These are phyloP conservation scores for Geopemphigus sp. DNA, from an alignment of 1,140 invertebrate species.

Conservation along the genomic window DNA sequence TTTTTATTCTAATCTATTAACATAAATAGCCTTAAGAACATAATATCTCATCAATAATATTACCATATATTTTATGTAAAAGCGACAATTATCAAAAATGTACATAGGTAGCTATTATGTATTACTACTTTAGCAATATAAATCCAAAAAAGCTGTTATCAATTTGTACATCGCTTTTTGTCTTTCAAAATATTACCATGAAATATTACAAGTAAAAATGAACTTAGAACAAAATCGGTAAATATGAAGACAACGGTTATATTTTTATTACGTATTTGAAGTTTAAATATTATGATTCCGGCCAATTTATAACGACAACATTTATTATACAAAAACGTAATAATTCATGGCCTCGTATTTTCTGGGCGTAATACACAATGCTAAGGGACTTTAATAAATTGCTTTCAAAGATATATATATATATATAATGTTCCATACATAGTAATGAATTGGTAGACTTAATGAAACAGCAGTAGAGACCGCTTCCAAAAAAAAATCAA, in stretches of 20 bases:
- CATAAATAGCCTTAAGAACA: background rate
- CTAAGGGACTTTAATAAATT: slow-evolving; percentile 38
- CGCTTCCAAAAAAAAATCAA: slow-evolving; percentile 9
- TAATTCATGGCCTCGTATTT: slow-evolving; percentile 29
- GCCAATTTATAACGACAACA: slow-evolving; percentile 32
- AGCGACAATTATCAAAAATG: background rate
- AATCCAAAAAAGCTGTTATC: background rate
- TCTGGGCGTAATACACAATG: slow-evolving; percentile 30
- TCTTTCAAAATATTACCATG: background rate
- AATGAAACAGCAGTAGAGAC: slow-evolving; percentile 21
- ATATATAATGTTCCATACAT: background rate
- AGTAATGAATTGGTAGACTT: slow-evolving; percentile 25
- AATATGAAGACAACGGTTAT: slow-evolving; percentile 15
- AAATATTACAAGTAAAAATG: slow-evolving; percentile 15
- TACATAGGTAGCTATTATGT: background rate
- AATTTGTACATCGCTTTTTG: background rate
- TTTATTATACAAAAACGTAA: slow-evolving; percentile 31
- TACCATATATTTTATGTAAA: background rate
- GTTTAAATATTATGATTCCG: slow-evolving; percentile 31
- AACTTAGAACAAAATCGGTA: background rate
- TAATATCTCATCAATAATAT: background rate
- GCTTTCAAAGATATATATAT: slow-evolving; percentile 19
- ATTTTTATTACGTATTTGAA: slow-evolving; percentile 26
- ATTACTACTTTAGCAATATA: background rate
- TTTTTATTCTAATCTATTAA: too few relatives aligned